Percentiles rank a stretch among this genome's conserved stretches.
Evolutionary conservation across 2,113 vertebrate species (phyloP).

Genomic region (Salvelinus fontinalis): DNA sequence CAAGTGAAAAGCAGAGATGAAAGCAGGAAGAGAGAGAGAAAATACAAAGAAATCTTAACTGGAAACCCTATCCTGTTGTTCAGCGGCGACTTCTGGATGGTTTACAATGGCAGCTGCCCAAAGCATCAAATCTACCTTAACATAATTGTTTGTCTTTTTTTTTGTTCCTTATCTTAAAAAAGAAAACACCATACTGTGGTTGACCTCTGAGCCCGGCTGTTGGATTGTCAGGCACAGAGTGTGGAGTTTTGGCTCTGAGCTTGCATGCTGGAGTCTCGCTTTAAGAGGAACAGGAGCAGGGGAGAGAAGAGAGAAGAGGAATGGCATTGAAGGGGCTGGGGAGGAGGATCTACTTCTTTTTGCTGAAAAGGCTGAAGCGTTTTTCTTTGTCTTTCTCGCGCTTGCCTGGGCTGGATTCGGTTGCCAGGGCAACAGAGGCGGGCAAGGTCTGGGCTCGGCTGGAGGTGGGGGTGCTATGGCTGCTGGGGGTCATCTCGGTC

Average conservation of each 20-base stretch:
- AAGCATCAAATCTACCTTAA: constrained; percentile 77
- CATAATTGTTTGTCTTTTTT: constrained; percentile 57
- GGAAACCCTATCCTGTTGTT: constrained; percentile 47
- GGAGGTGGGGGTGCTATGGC: constrained; percentile 91
- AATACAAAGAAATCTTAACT: constrained; percentile 17
- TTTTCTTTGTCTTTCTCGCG: constrained; percentile 98
- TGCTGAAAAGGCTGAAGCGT: constrained; percentile 98
- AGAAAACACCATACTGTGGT: constrained; percentile 69
- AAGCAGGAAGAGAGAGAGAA: constrained; percentile 47
- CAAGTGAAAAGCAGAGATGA: constrained; percentile 48
- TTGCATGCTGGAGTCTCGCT: constrained; percentile 91
- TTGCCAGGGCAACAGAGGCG: constrained; percentile 82
- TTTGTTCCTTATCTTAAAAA: constrained; percentile 62
- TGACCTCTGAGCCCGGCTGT: constrained; percentile 81
- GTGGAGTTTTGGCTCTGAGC: constrained; percentile 93
- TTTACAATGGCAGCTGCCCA: constrained; percentile 75
- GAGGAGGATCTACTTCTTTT: constrained; percentile 85
- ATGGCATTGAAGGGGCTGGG: background rate
- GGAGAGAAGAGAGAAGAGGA: background rate
- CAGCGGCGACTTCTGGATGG: constrained; percentile 46
- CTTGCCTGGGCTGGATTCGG: constrained; percentile 96
- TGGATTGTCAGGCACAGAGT: constrained; percentile 89
- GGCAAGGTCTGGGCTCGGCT: constrained; percentile 94
- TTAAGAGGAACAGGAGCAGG: constrained; percentile 44
- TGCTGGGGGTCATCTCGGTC: constrained; percentile 87